Base-by-base conservation (phyloP, 64 coral and sea anemone genomes). In the Pocillopora damicornis region DNA sequence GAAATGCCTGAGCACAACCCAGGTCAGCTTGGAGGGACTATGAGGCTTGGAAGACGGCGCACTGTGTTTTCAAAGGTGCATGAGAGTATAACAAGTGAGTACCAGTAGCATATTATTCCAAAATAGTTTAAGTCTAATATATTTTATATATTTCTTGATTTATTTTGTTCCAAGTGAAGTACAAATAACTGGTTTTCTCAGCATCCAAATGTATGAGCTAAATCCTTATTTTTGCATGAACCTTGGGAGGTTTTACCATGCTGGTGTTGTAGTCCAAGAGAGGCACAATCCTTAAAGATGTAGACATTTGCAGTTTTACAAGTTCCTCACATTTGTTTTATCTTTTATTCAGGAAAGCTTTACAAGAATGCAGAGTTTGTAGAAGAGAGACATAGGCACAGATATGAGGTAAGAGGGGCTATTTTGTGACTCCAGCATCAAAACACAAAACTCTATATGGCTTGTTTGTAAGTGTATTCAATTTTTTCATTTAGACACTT, bases 1-100 rank as follows among this genome's bases (percentile, higher is more conserved):
- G 97, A 99, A 79, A 99, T 99, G 97, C 97, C 97, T 63, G 97
- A 99, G 37, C 97, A 99, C 58, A 99, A 99, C 62, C 90, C 93
- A 75, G 97, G 93, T 15, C 77, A 95, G 45, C 89, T 99, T 64
- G 97, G 97, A 74, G 97, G 97, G 9, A 99, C 97, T 0, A 99
- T 99, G 97, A 89, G 97, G 38, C 80, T 99, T 4, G 97, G 97
- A 80, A 90, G 92, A 84, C 77, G 97, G 13, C 91, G 93, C 56
- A 99, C 97, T 61, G 93, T 99, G 16, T 99, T 99, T 77, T 73
- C 67, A 60, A 65, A 87, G 59, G 62, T 34, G 16, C 36, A 79
- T 9, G 76, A 86, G 18, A 92, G 90, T 59, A 74, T 74, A 74
- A 79, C 90, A 92, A 86, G 90, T 92, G 73, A 57, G 90, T 30